Evolutionary conservation across 2,113 vertebrate species (phyloP).

Genomic region (Sphaerodactylus townsendi): DNA sequence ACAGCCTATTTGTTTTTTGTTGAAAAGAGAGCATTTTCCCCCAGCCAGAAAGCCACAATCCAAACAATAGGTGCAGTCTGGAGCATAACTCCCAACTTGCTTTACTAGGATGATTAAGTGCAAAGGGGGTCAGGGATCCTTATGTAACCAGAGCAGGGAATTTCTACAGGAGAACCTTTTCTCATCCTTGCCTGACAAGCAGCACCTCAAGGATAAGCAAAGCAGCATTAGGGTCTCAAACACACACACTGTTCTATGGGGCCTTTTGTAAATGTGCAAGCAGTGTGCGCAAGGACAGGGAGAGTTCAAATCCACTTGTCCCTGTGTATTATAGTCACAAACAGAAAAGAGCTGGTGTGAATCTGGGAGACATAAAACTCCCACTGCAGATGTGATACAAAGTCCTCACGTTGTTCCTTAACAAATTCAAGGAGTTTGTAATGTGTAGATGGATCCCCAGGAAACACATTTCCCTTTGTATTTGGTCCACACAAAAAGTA

Average conservation of each 20-base stretch:
- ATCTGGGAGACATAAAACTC: no score
- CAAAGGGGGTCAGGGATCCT: not conserved
- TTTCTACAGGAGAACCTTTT: not conserved
- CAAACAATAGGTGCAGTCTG: not conserved
- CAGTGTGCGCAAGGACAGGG: no score
- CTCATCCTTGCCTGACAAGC: not conserved
- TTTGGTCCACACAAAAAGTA: not conserved
- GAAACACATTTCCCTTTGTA: not conserved
- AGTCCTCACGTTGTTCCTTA: no score
- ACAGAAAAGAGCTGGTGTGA: no score
- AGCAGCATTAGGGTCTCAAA: no score
- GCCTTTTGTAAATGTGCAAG: no score
- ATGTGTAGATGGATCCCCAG: no score
- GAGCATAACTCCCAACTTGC: not conserved
- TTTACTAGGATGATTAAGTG: not conserved
- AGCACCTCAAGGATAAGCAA: not conserved
- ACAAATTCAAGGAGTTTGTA: no score
- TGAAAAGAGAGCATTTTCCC: not conserved
- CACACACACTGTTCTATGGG: no score
- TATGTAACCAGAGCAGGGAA: not conserved
- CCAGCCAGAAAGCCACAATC: conserved; percentile 12
- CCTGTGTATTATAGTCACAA: no score
- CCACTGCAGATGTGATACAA: no score
- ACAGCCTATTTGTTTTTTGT: conserved; percentile 11
- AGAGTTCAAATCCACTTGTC: no score